Base-by-base conservation (phyloP, 2,797 vertebrate genomes). In the Sebastes cheni region DNA sequence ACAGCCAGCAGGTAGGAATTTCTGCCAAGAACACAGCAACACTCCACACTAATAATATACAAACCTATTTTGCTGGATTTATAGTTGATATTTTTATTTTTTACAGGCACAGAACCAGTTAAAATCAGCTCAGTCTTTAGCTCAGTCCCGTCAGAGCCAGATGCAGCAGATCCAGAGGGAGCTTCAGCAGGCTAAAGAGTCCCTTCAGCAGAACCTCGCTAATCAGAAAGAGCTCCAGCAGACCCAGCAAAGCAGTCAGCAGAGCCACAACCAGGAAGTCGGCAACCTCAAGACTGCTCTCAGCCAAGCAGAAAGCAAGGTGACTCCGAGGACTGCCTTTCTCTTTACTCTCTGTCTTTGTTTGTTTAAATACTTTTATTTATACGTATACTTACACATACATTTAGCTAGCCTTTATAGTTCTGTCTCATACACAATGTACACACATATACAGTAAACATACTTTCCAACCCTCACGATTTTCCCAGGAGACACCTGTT, bases 301-400 rank as follows among this genome's bases (percentile, higher is more conserved):
- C 52, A 91, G 36, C 84, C 96, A 98, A 89, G 90, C 97, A 36
- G 97, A 99, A 89, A 86, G 79, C 70, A 97, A 97, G 89, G 95
- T 93, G 36, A 83, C 42, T 3, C 81, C 42, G 2, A 14, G 18
- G 12, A 39, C 2, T 8, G 10, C 30, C 11, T 11, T 23, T 55
- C 42, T 54, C 23, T 70, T 52, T 20, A 55, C 25, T 23, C 20
- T 29, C 3, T 1, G 10, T 4, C 5, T 46, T 67, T 4, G 2
- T 29, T 50, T 25, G 18, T 42, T 29, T 55, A 5, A 64, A 30
- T 30, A 8, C 11, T 34, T 52, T n/a, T n/a, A 52, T n/a, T 62
- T 52, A 30, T 30, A 6, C 6, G 4, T 6, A n/a, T 32, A n/a
- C 2, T 54, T 52, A 22, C 14, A 36, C 23, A 30, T 18, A 13